Evolutionary conservation across 2,888 invertebrate species (phyloP).

Genomic region (Petrolisthes manimaculis): DNA sequence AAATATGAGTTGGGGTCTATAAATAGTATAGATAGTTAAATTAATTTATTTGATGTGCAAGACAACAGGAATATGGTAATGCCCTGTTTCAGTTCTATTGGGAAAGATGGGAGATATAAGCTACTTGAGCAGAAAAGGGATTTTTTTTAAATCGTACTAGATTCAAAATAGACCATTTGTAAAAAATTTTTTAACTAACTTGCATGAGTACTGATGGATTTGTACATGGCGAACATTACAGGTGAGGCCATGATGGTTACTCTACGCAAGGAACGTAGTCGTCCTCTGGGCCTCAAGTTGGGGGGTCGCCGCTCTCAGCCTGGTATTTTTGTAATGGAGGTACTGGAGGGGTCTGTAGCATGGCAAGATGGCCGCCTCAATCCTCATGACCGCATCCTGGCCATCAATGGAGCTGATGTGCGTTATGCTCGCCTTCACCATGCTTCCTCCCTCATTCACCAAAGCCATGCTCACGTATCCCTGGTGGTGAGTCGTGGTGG

Average conservation of each 20-base stretch:
- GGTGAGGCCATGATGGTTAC: conserved; percentile 54
- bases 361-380: conserved; percentile 70
- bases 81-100: too few species aligned
- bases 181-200: background rate
- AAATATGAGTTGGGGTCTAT: too few species aligned
- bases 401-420: conserved; percentile 71
- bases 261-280: conserved; percentile 55
- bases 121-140: too few species aligned
- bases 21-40: too few species aligned
- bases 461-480: conserved; percentile 51
- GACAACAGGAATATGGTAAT: too few species aligned
- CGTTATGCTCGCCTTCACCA: conserved; percentile 70
- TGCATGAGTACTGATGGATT: background rate
- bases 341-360: conserved; percentile 69
- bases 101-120: too few species aligned
- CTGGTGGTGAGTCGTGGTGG: conserved; percentile 53
- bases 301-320: conserved; percentile 60
- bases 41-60: too few species aligned
- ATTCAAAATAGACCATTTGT: too few species aligned
- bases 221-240: background rate
- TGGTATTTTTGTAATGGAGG: conserved; percentile 61
- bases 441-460: conserved; percentile 69
- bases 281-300: conserved; percentile 60
- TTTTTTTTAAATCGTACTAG: too few species aligned
- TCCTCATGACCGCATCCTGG: conserved; percentile 71